Evolutionary conservation across 2,797 vertebrate species (phyloP), one percentile per base, ranked within the genome.

Genomic region (Botia kubotai): DNA sequence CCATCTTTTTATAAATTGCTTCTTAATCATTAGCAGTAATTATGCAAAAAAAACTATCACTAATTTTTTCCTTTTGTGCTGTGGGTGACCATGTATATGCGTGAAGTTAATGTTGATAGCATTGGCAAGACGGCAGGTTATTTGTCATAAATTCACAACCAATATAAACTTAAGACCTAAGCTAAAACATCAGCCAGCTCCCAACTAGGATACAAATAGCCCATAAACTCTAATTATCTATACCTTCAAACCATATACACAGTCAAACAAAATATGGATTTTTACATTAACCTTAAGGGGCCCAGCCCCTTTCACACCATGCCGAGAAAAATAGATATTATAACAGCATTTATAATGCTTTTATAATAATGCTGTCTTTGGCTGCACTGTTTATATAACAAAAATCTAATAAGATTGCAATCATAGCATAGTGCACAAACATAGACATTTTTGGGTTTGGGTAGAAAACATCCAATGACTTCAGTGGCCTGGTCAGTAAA

Each of bases 61-160:
- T 21, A 29, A 65, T 26, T 0, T 73, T 46, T 55, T 7, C 29
- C 19, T 60, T 80, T 50, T 60, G 53, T 80, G 39, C 33, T 17
- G 46, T 17, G 23, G 3, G 48, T 52, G 12, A 26, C 16, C 53
- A 39, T 17, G 46, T 82, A 83, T 72, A 23, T 39, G 39, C 67
- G 46, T 81, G 62, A 83, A 84, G 69, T 78, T 55, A n/a, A 80
- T 69, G 62, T 39, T 71, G 75, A 81, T 72, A 77, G 48, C 65
- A 62, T 75, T 63, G 57, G 76, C 55, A 52, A 55, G 57, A 36
- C 72, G 43, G 46, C 43, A 46, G 17, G 62, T 60, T 46, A 80
- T 86, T 82, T 82, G 63, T 82, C 76, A 75, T 21, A 58, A 77
- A 77, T 77, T 72, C 26, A 72, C 60, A 55, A 55, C 57, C 2